phyloP scores from a whole-genome alignment of 23 tunicate genomes.

The Aplidium turbinatum region DNA sequence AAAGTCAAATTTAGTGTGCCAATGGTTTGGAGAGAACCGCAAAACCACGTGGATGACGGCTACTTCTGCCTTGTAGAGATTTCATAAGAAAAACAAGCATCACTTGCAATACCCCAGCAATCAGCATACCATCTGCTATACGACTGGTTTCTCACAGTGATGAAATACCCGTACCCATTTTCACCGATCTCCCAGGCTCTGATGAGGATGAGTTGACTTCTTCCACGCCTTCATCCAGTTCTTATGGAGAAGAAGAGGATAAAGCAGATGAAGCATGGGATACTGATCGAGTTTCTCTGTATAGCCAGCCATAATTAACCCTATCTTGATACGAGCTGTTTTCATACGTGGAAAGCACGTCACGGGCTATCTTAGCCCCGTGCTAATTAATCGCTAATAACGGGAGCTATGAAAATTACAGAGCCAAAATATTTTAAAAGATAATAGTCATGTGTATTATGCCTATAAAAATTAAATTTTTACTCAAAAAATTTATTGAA shows the following conservation, averaged over 20 bases:
- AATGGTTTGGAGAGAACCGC: constrained; percentile 25
- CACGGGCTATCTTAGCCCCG: too few species aligned
- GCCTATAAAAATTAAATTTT: too few species aligned
- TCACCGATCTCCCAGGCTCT: constrained; percentile 21
- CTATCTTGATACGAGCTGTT: constrained; percentile 31
- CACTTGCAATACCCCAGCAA: too few species aligned
- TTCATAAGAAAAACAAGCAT: constrained; percentile 16
- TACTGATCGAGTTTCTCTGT: constrained; percentile 28
- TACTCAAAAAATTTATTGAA: too few species aligned
- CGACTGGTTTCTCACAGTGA: constrained; percentile 26
- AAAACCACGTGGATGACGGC: constrained; percentile 29
- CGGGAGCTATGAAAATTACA: too few species aligned
- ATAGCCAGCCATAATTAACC: constrained; percentile 29
- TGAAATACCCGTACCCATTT: too few species aligned
- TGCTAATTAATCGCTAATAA: too few species aligned
- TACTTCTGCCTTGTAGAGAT: constrained; percentile 31
- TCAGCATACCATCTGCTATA: constrained; percentile 24
- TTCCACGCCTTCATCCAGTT: constrained; percentile 27
- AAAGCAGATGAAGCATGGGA: constrained; percentile 18
- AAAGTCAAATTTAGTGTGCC: constrained; percentile 17
- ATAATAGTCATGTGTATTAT: too few species aligned
- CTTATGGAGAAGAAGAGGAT: constrained; percentile 20
- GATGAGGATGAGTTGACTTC: constrained; percentile 11
- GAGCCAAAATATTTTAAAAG: too few species aligned
- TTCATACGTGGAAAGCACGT: too few species aligned